These are phyloP conservation scores for Diarsia brunnea DNA, from an alignment of 2,888 invertebrate species.

Conservation along the genomic window DNA sequence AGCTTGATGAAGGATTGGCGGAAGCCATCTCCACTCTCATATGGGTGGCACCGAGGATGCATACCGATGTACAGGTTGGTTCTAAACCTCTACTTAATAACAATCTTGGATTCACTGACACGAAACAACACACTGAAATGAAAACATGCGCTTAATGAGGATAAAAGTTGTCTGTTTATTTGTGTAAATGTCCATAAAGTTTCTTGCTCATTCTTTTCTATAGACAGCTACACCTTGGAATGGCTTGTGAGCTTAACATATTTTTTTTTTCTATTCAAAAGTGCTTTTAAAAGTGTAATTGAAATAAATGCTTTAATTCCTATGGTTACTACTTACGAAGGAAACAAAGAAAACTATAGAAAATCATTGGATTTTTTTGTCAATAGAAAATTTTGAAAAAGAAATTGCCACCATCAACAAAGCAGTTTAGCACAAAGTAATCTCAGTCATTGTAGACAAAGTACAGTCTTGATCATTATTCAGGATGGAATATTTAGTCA, in stretches of 20 bases:
- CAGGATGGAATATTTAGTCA: neutral
- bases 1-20: conserved; percentile 97
- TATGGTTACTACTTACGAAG: neutral
- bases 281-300: too few relatives aligned
- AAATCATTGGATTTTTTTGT: neutral
- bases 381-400: neutral
- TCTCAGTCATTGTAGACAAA: neutral
- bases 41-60: conserved; percentile 98
- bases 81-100: neutral
- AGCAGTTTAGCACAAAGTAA: neutral
- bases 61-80: conserved; percentile 94
- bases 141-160: neutral
- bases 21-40: conserved; percentile 99
- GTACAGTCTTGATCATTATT: neutral
- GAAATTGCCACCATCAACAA: neutral
- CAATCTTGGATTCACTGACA: neutral
- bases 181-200: too few relatives aligned
- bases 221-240: too few relatives aligned
- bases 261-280: too few relatives aligned
- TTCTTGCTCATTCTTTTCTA: too few relatives aligned
- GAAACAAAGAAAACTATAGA: neutral
- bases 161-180: neutral
- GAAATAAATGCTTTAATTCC: too few relatives aligned
- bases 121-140: neutral
- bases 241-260: too few relatives aligned